These are phyloP conservation scores for Drosophila tanythrix DNA, from an alignment of 2,888 invertebrate species.

Conservation along the genomic window DNA sequence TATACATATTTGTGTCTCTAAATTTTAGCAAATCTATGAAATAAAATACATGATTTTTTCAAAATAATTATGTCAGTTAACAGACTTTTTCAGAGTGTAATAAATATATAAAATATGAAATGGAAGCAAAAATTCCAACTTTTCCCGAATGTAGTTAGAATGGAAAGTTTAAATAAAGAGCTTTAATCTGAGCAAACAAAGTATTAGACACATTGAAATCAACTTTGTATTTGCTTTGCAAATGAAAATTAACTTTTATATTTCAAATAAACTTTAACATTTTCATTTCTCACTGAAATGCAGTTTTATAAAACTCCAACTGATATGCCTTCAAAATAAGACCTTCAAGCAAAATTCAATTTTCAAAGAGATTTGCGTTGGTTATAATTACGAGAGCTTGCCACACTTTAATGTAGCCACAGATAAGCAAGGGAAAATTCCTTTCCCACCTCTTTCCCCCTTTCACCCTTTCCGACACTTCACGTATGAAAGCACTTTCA, in stretches of 20 bases:
- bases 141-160: not conserved
- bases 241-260: not conserved
- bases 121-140: not conserved
- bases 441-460: not conserved
- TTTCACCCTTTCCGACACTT: no score
- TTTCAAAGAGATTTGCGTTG: slow-evolving; percentile 3
- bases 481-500: slow-evolving; percentile 47
- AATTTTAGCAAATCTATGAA: not conserved
- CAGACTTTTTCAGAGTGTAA: not conserved
- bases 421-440: slow-evolving; percentile 21
- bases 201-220: not conserved
- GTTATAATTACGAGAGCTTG: slow-evolving; percentile 35
- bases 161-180: not conserved
- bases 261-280: not conserved
- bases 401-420: slow-evolving; percentile 24
- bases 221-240: not conserved
- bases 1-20: not conserved
- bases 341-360: not conserved
- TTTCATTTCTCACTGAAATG: not conserved
- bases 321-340: not conserved
- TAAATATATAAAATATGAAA: not conserved
- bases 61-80: not conserved
- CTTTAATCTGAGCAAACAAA: not conserved
- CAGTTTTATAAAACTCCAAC: not conserved
- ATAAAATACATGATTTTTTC: fast-evolving